Evolutionary conservation across 1,140 invertebrate genomes (phyloP).

Genomic region (Philopotamus ludificatus): DNA sequence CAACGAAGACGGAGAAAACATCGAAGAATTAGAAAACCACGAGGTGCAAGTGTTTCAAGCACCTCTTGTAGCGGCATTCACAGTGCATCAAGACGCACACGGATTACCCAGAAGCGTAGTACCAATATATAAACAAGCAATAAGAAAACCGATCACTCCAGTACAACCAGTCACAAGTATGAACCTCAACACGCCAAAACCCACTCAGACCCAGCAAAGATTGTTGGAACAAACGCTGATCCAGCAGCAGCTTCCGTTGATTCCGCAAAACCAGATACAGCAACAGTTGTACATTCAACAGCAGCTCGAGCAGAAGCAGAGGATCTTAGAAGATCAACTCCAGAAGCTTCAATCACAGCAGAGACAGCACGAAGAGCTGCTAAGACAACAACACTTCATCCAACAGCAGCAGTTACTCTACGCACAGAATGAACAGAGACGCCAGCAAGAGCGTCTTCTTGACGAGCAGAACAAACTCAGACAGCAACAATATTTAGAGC

Average conservation of each 20-base stretch:
- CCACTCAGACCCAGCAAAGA: conserved; percentile 47
- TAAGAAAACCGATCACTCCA: conserved; percentile 34
- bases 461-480: conserved; percentile 49
- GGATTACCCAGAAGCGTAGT: conserved; percentile 74
- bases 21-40: conserved; percentile 62
- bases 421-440: conserved; percentile 43
- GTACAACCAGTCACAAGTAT: conserved; percentile 21
- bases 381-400: conserved; percentile 62
- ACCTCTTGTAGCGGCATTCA: conserved; percentile 77
- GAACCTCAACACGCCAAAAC: neutral
- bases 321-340: conserved; percentile 67
- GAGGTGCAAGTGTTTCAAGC: conserved; percentile 79
- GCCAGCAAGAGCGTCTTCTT: conserved; percentile 52
- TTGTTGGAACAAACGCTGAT: conserved; percentile 1
- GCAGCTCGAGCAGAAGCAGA: conserved; percentile 67
- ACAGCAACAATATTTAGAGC: conserved; percentile 31
- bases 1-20: conserved; percentile 65
- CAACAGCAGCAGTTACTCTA: conserved; percentile 51
- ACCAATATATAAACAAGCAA: conserved; percentile 54
- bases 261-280: conserved; percentile 46
- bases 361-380: conserved; percentile 66
- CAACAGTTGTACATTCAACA: conserved; percentile 57
- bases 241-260: conserved; percentile 42
- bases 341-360: conserved; percentile 66
- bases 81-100: conserved; percentile 74